phyloP scores from a whole-genome alignment of 2,888 invertebrate species.

The Gerris lacustris region DNA sequence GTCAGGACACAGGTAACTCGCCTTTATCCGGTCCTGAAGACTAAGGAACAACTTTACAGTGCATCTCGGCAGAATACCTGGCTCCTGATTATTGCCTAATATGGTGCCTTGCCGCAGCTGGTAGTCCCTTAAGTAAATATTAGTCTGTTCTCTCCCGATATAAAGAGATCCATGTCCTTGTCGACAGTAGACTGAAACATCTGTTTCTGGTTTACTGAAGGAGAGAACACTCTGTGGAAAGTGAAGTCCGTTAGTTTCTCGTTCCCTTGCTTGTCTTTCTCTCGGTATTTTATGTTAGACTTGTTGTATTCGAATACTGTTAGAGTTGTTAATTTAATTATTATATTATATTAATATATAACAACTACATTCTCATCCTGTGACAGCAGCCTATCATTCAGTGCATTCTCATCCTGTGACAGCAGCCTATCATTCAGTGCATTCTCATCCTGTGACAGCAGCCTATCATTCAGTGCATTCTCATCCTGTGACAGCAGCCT shows the following conservation, averaged over 20 bases:
- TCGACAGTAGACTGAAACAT: not conserved
- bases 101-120: not conserved
- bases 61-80: not conserved
- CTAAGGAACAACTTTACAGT: not conserved
- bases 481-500: no score
- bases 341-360: no score
- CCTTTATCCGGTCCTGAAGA: not conserved
- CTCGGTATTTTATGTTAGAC: not conserved
- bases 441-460: no score
- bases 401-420: no score
- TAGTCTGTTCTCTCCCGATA: not conserved
- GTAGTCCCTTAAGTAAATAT: not conserved
- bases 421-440: no score
- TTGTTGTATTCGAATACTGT: no score
- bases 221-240: not conserved
- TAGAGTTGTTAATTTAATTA: no score
- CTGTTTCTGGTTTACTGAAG: not conserved
- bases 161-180: not conserved
- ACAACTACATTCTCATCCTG: no score
- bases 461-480: no score
- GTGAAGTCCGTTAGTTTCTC: not conserved
- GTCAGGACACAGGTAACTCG: not conserved
- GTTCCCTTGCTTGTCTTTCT: not conserved
- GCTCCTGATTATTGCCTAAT: not conserved
- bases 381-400: no score